These are phyloP conservation scores for Tupiocoris notatus DNA, from an alignment of 2,888 invertebrate species.

Conservation along the genomic window DNA sequence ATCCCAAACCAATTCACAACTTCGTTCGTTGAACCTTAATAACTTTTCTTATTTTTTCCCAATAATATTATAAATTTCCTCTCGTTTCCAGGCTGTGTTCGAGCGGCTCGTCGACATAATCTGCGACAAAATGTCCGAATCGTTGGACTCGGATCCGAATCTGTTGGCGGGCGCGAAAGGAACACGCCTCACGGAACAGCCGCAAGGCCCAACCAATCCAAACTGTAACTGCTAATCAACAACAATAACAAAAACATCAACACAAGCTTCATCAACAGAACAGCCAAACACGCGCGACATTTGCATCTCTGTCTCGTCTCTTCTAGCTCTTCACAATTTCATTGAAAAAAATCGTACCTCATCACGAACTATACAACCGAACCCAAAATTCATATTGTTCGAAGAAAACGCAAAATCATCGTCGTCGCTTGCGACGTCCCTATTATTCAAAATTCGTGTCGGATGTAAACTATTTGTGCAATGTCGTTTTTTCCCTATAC, in stretches of 20 bases:
- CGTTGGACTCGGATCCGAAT: slow-evolving; percentile 93
- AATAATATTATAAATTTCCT: not conserved
- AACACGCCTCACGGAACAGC: slow-evolving; percentile 82
- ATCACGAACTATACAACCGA: not conserved
- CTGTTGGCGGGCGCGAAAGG: slow-evolving; percentile 72
- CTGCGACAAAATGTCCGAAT: slow-evolving; percentile 99
- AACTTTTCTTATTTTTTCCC: not conserved
- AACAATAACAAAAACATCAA: slow-evolving; percentile 48
- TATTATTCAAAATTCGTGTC: not conserved
- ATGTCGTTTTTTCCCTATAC: not conserved
- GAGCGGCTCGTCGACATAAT: slow-evolving; percentile 99
- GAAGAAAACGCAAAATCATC: not conserved
- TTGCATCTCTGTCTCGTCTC: not conserved
- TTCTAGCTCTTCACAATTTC: not conserved
- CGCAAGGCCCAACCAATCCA: slow-evolving; percentile 70
- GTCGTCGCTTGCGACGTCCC: not conserved
- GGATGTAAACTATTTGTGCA: not conserved
- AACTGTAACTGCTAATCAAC: slow-evolving; percentile 67
- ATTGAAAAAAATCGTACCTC: not conserved
- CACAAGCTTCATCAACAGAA: not conserved
- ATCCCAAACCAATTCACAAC: not conserved
- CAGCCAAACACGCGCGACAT: not conserved
- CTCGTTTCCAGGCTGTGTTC: slow-evolving; percentile 84
- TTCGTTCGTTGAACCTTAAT: not conserved
- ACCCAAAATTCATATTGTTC: not conserved